Conservation (phyloP, 2,797 vertebrate species). For the Ctenopoma kingsleyae region DNA sequence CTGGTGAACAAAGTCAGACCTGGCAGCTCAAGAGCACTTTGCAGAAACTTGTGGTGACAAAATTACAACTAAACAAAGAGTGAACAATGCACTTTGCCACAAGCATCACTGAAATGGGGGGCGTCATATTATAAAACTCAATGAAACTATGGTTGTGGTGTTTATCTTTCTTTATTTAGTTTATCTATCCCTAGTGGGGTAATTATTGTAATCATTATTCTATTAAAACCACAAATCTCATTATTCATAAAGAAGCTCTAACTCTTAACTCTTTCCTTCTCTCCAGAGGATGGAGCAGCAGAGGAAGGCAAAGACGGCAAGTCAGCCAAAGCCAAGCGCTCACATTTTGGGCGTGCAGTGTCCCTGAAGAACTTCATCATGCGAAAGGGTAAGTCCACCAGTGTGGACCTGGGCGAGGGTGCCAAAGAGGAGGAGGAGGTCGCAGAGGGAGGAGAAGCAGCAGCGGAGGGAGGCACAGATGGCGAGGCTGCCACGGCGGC, state of each 20-base stretch:
- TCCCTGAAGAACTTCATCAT: slow-evolving; percentile 89
- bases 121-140: too few relatives aligned
- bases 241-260: neutral
- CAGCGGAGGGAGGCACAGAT: slow-evolving; percentile 57
- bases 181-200: too few relatives aligned
- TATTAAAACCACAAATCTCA: too few relatives aligned
- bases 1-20: neutral
- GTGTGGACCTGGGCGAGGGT: slow-evolving; percentile 80
- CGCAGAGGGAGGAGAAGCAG: slow-evolving; percentile 19
- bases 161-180: too few relatives aligned
- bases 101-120: too few relatives aligned
- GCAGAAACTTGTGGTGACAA: too few relatives aligned
- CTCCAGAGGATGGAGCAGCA: slow-evolving; percentile 75
- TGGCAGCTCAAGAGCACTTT: too few relatives aligned
- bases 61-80: too few relatives aligned
- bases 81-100: too few relatives aligned
- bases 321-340: slow-evolving; percentile 83
- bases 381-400: slow-evolving; percentile 85
- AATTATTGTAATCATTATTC: too few relatives aligned
- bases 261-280: neutral
- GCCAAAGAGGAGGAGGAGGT: slow-evolving; percentile 70
- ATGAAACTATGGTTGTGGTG: too few relatives aligned
- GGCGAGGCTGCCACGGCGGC: slow-evolving; percentile 61
- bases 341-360: slow-evolving; percentile 85
- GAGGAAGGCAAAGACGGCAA: slow-evolving; percentile 86